phyloP scores from a whole-genome alignment of 2,797 vertebrate genomes.

The Chlorospingus flavigularis region DNA sequence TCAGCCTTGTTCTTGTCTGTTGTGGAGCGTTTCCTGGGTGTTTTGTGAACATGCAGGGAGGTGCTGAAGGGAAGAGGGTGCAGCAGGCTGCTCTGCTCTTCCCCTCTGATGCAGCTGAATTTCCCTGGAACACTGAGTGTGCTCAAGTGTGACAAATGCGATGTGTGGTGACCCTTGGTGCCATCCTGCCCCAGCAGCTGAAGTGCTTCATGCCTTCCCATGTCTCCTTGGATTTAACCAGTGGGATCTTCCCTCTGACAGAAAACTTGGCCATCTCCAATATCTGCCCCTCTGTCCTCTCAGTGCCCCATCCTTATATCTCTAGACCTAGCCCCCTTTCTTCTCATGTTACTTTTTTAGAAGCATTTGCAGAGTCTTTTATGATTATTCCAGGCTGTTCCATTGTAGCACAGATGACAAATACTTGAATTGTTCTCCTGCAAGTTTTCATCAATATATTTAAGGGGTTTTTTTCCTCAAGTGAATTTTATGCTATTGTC shows the following conservation, averaged over 20 bases:
- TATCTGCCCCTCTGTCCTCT: background rate
- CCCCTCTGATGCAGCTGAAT: background rate
- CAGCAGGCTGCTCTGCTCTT: background rate
- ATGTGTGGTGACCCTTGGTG: background rate
- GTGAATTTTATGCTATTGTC: background rate
- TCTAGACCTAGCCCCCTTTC: background rate
- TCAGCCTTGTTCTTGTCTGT: background rate
- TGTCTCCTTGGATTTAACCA: background rate
- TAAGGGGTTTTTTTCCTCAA: background rate
- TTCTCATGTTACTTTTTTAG: background rate
- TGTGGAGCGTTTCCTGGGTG: background rate
- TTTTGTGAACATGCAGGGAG: background rate
- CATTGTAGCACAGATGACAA: background rate
- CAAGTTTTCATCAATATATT: background rate
- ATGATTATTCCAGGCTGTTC: background rate
- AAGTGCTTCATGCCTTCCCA: background rate
- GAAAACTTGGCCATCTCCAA: background rate
- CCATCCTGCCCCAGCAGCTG: background rate
- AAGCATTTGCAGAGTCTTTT: background rate
- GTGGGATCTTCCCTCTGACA: background rate
- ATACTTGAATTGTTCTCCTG: background rate
- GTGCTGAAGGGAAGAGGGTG: background rate
- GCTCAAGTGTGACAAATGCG: fast-evolving
- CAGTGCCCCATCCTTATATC: background rate
- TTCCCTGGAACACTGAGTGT: background rate